phyloP scores from a whole-genome alignment of 2,888 invertebrate species.

The Fabriciana adippe region DNA sequence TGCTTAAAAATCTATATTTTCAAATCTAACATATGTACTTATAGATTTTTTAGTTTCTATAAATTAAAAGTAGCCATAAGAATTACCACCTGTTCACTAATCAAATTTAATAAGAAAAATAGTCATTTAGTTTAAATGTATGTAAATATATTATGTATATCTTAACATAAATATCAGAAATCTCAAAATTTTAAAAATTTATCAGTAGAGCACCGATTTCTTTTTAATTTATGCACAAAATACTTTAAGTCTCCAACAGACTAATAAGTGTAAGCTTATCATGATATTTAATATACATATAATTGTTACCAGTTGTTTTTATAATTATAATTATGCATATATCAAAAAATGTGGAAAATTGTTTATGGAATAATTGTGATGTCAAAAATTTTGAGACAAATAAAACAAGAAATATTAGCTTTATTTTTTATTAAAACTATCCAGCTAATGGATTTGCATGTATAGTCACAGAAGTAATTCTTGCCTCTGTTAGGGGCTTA shows the following conservation, averaged over 20 bases:
- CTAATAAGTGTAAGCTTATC: constrained; percentile 5
- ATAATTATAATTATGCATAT: constrained; percentile 21
- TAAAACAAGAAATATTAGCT: constrained; percentile 34
- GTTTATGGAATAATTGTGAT: constrained; percentile 33
- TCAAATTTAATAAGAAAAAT: constrained; percentile 12
- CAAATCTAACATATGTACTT: constrained; percentile 24
- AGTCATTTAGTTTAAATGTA: constrained; percentile 6
- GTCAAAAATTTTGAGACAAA: constrained; percentile 31
- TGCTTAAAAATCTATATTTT: constrained; percentile 30
- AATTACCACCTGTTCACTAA: constrained; percentile 15
- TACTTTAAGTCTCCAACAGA: constrained; percentile 13
- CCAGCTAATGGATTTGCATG: constrained; percentile 99
- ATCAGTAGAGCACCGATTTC: constrained; percentile 12
- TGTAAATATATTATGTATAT: background rate
- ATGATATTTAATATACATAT: constrained; percentile 19
- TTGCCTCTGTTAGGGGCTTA: constrained; percentile 92
- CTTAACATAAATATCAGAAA: background rate
- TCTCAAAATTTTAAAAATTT: constrained; percentile 19
- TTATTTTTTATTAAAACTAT: constrained; percentile 53
- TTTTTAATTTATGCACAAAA: constrained; percentile 23
- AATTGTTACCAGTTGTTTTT: constrained; percentile 32
- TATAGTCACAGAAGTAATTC: constrained; percentile 94
- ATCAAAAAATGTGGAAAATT: constrained; percentile 12
- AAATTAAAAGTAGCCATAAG: constrained; percentile 17
- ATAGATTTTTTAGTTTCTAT: constrained; percentile 17